Evolutionary conservation across 2,797 vertebrate species (phyloP).

Genomic region (Simalia tracyae): DNA sequence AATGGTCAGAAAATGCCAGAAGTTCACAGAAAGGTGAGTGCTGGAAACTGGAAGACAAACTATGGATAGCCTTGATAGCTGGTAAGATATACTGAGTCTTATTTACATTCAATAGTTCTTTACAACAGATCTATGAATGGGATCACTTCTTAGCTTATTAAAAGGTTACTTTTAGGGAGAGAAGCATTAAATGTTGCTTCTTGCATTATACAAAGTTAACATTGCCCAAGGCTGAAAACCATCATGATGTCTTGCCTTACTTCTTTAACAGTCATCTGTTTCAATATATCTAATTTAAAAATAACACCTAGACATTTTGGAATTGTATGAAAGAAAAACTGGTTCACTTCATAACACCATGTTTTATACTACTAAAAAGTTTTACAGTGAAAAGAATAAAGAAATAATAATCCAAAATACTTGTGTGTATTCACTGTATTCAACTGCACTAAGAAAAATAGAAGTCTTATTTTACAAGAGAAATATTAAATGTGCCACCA

Average conservation of each 20-base stretch:
- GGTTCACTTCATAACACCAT: constrained; percentile 36
- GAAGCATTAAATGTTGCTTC: neutral
- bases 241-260: neutral
- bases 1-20: neutral
- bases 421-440: neutral
- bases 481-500: constrained; percentile 55
- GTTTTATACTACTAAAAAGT: constrained; percentile 57
- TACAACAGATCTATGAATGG: neutral
- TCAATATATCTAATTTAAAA: constrained; percentile 57
- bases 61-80: neutral
- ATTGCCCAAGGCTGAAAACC: constrained; percentile 41
- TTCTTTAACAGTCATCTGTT: constrained; percentile 48
- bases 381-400: constrained; percentile 12
- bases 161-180: neutral
- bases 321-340: constrained; percentile 57
- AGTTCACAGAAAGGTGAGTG: neutral
- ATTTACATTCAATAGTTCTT: neutral
- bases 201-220: constrained; percentile 30
- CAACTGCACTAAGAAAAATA: constrained; percentile 54
- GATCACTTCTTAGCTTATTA: neutral
- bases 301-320: constrained; percentile 54
- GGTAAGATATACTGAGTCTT: neutral
- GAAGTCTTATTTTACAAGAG: constrained; percentile 48
- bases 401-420: constrained; percentile 36
- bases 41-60: neutral